Evolutionary conservation across 1,140 invertebrate genomes (phyloP).

Genomic region (Heliconius eleuchia): DNA sequence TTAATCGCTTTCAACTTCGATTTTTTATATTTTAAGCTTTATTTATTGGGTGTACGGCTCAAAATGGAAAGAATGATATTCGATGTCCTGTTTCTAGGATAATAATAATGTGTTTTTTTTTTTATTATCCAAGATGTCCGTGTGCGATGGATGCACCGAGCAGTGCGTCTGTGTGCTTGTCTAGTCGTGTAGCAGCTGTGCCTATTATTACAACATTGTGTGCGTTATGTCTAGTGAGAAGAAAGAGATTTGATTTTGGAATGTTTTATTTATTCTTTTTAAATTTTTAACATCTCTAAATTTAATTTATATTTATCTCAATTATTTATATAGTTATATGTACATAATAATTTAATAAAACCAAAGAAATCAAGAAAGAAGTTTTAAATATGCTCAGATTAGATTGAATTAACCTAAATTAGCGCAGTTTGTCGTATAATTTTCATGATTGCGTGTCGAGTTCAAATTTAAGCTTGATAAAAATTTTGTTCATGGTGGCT

Average conservation of each 20-base stretch:
- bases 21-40: conserved; percentile 33
- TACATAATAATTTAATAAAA: not conserved
- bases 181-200: conserved; percentile 74
- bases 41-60: conserved; percentile 31
- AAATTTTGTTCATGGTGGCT: conserved; percentile 50
- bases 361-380: not conserved
- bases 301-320: not conserved
- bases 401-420: conserved; percentile 38
- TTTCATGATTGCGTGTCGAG: conserved; percentile 60
- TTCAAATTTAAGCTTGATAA: conserved; percentile 57
- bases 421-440: conserved; percentile 46
- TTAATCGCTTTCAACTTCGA: conserved; percentile 60
- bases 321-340: not conserved
- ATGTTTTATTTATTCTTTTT: not conserved
- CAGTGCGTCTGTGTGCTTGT: conserved; percentile 60
- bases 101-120: conserved; percentile 80
- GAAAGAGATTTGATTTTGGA: conserved; percentile 43
- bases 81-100: conserved; percentile 65
- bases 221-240: conserved; percentile 43
- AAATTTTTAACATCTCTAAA: not conserved
- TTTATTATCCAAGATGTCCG: conserved; percentile 65
- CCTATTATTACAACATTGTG: conserved; percentile 65
- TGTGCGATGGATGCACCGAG: conserved; percentile 76
- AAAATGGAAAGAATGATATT: conserved; percentile 35
- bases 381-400: not conserved